Evolutionary conservation across 2,113 vertebrate species (phyloP), one percentile per base, ranked within the genome.

Genomic region (Motacilla alba): DNA sequence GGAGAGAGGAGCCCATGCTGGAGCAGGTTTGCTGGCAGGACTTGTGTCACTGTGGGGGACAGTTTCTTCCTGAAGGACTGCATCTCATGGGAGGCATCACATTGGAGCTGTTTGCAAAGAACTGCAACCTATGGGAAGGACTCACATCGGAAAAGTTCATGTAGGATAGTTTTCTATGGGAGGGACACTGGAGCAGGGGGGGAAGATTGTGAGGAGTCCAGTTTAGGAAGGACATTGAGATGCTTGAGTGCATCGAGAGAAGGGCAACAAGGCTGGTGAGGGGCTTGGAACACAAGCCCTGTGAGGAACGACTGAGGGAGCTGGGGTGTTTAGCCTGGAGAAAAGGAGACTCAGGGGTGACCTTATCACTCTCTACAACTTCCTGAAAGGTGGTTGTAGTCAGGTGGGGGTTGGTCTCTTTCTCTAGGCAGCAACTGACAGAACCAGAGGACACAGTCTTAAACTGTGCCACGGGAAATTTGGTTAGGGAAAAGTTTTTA

Each of bases 81-180:
- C n/a, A 46, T 23, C 46, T 18, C 15, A 7, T 13, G 22, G 46
- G 27, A 27, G 5, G 49, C 6, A 31, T 30, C 67, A 31, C 11
- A 11, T 1, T 73, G 59, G 35, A 50, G 37, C 6, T 11, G 26
- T 23, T 19, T 26, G 9, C 31, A 27, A 56, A 35, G 50, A 31
- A 13, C 35, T 64, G n/a, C 2, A 3, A 15, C 27, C 33, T 18
- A 0, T 33, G 26, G 35, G 37, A 73, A 58, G 19, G 33, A 62
- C 12, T 87, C 15, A 28, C 0, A 0, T 9, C 9, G 12, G 33
- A 62, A 68, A 44, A 37, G 18, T 60, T 39, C 12, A 14, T 1
- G 0, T 2, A 53, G 39, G 26, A 37, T 35, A 58, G 27, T 15
- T 55, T 72, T 18, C 30, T 18, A 0, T 23, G 9, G 14, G 14